Evolutionary conservation across 2,888 invertebrate species (phyloP).

Genomic region (Helleia helle): DNA sequence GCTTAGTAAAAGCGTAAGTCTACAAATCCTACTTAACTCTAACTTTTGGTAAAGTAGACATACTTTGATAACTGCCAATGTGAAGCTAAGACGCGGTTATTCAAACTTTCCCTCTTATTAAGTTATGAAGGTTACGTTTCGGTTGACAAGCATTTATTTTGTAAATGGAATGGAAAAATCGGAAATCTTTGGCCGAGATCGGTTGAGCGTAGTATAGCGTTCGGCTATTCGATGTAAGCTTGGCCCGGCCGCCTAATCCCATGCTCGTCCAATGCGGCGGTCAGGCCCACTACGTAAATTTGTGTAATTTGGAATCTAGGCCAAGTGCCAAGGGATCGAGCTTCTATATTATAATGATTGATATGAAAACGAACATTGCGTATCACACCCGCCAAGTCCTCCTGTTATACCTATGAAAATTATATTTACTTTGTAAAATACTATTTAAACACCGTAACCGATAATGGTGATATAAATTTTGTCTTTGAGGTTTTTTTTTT

Average conservation of each 20-base stretch:
- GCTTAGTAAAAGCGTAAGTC: conserved; percentile 40
- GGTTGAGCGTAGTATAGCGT: conserved; percentile 56
- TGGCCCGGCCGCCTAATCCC: conserved; percentile 56
- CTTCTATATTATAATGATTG: conserved; percentile 68
- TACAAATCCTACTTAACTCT: conserved; percentile 67
- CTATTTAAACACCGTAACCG: too few species aligned
- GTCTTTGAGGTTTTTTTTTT: too few species aligned
- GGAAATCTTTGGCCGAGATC: conserved; percentile 39
- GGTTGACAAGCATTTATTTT: conserved; percentile 31
- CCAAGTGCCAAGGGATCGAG: conserved; percentile 69
- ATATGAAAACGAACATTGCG: conserved; percentile 58
- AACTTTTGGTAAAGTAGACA: conserved; percentile 67
- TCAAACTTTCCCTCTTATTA: conserved; percentile 66
- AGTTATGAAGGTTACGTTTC: conserved; percentile 50
- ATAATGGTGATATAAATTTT: too few species aligned
- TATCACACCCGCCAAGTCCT: too few species aligned
- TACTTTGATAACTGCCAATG: conserved; percentile 60
- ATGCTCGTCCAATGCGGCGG: conserved; percentile 49
- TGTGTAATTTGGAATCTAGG: conserved; percentile 71
- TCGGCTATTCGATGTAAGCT: conserved; percentile 54
- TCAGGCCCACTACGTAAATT: conserved; percentile 68
- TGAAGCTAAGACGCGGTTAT: conserved; percentile 59
- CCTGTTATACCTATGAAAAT: too few species aligned
- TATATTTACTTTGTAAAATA: too few species aligned
- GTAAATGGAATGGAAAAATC: conserved; percentile 35